Conservation (phyloP, 2,888 invertebrate genomes). For the Chorisops tibialis region DNA sequence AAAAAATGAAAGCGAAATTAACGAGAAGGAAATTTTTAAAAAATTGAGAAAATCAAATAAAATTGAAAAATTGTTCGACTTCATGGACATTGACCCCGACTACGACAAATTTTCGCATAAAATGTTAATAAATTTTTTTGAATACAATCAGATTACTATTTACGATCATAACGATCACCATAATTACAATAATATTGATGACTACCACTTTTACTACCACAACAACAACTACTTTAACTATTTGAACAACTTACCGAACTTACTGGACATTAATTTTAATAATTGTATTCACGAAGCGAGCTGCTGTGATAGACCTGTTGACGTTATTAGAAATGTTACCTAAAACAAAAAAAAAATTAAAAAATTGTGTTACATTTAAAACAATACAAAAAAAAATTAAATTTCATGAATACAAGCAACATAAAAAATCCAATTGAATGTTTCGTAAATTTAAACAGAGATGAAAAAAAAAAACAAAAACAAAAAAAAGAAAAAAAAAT, state of each 20-base stretch:
- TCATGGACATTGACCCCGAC: neutral
- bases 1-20: neutral
- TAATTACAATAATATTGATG: conserved; percentile 6
- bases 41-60: neutral
- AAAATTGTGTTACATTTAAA: conserved; percentile 22
- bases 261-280: conserved; percentile 19
- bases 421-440: neutral
- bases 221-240: neutral
- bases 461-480: neutral
- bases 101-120: neutral
- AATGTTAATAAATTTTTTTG: neutral
- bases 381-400: conserved; percentile 5
- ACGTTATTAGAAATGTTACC: conserved; percentile 30
- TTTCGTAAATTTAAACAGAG: neutral
- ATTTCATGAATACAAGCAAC: neutral
- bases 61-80: neutral
- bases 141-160: conserved; percentile 6
- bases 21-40: neutral
- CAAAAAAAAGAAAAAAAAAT: neutral
- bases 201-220: conserved; percentile 5
- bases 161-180: neutral
- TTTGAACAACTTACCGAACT: neutral
- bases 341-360: conserved; percentile 20
- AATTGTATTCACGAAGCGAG: conserved; percentile 36
- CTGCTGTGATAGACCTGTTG: conserved; percentile 38